Base-by-base conservation (phyloP, 2,797 vertebrate species). In the Carduelis carduelis region DNA sequence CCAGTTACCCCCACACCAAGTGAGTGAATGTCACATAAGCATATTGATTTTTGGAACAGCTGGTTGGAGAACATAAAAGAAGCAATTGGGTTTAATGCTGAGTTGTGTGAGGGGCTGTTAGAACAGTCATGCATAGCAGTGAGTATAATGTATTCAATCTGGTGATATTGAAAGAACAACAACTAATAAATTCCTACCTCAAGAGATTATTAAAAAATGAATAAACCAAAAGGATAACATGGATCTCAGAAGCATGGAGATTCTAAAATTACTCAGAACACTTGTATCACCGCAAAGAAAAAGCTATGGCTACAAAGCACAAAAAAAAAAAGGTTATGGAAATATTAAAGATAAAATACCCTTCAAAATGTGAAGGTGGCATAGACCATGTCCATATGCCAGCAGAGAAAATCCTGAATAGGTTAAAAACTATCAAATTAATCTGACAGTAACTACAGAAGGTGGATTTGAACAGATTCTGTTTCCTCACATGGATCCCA, bases 401-500 rank as follows among this genome's bases (percentile, higher is more conserved):
- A 53, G 39, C 34, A 69, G 43, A 72, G 34, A 57, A 79, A 63
- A 76, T 80, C 47, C 43, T 60, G 32, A 81, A 37, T 9, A 77
- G 19, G 12, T 80, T 80, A 28, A 53, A 69, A 65, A 28, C 8
- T 30, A n/a, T 69, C 44, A 75, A 68, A 27, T 27, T 18, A 59
- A 37, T 80, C 28, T 46, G 50, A 60, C 1, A 5, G 35, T 47
- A 46, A 46, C 28, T 44, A 46, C 32, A 19, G 8, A 32, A 64
- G 13, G 21, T 24, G n/a, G 30, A 56, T 37, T 23, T 34, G 32
- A 60, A 64, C 55, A 71, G 66, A 28, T 49, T 46, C 7, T 2
- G 1, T 37, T 47, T 55, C 63, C 27, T 76, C 0, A 0, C 3
- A 1, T 28, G 19, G 28, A 53, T 81, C 26, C 19, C 55, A 76